phyloP scores from a whole-genome alignment of 2,888 invertebrate genomes.

The Melanchra persicariae region DNA sequence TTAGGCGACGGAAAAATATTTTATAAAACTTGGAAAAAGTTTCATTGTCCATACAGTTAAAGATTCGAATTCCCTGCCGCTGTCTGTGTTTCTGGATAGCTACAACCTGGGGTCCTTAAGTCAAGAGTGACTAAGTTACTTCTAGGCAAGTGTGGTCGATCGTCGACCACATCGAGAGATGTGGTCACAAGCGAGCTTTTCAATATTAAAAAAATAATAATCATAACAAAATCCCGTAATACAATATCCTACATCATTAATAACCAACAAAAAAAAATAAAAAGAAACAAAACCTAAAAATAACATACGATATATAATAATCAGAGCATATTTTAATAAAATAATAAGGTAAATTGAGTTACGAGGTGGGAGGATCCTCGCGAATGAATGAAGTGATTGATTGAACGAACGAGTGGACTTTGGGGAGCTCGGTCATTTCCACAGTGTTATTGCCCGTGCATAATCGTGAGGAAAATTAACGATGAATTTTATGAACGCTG shows the following conservation, averaged over 20 bases:
- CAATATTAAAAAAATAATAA: too few species aligned
- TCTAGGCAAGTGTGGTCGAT: too few species aligned
- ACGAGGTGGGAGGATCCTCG: slow-evolving; percentile 60
- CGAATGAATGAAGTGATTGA: slow-evolving; percentile 70
- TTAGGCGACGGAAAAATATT: background rate
- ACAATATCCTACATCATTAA: background rate
- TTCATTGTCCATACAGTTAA: too few species aligned
- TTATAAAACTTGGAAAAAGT: too few species aligned
- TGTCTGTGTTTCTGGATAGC: too few species aligned
- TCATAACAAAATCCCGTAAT: background rate
- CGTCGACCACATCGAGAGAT: too few species aligned
- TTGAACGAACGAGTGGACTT: slow-evolving; percentile 67
- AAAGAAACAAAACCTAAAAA: slow-evolving; percentile 11
- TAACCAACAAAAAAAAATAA: background rate
- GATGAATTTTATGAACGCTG: slow-evolving; percentile 57
- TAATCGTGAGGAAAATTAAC: slow-evolving; percentile 60
- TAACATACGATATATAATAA: slow-evolving; percentile 13
- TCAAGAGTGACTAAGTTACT: too few species aligned
- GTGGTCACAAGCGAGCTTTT: too few species aligned
- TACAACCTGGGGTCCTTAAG: too few species aligned
- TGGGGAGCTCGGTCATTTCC: slow-evolving; percentile 53
- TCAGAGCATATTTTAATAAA: slow-evolving; percentile 33
- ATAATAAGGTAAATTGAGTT: slow-evolving; percentile 50
- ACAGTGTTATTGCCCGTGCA: slow-evolving; percentile 57
- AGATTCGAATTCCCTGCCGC: too few species aligned